These are phyloP conservation scores for Drosophila testacea DNA, from an alignment of 2,888 invertebrate genomes.

Conservation along the genomic window DNA sequence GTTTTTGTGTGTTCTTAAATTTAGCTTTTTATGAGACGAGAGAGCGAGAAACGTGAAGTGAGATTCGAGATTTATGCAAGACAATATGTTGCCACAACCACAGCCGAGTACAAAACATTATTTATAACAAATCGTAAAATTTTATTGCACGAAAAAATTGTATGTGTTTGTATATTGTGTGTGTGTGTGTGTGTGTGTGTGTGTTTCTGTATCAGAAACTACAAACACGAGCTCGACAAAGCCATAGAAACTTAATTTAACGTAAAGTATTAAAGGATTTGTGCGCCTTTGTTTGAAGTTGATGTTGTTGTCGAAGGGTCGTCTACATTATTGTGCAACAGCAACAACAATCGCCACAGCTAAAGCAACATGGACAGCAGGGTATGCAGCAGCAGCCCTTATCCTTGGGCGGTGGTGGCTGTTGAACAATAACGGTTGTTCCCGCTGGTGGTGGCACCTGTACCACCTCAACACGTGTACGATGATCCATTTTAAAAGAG, in stretches of 20 bases:
- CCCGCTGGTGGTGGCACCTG: constrained; percentile 57
- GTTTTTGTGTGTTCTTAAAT: constrained; percentile 66
- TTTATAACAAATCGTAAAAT: constrained; percentile 81
- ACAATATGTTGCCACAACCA: constrained; percentile 68
- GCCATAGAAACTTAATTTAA: constrained; percentile 79
- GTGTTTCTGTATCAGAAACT: constrained; percentile 36
- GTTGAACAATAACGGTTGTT: constrained; percentile 72
- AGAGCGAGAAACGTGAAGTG: constrained; percentile 8
- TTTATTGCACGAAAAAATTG: constrained; percentile 77
- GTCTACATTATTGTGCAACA: constrained; percentile 74
- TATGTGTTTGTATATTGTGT: constrained; percentile 35
- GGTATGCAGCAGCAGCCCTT: constrained; percentile 70
- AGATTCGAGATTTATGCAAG: constrained; percentile 76
- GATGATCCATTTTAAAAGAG: constrained; percentile 56
- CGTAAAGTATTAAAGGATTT: constrained; percentile 74
- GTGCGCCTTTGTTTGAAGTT: constrained; percentile 52
- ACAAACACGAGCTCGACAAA: constrained; percentile 26
- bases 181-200: constrained; percentile 21
- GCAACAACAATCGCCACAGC: constrained; percentile 76
- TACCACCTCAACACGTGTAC: constrained; percentile 70
- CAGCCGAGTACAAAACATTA: constrained; percentile 62
- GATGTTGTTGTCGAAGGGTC: constrained; percentile 16
- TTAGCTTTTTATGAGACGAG: constrained; percentile 63
- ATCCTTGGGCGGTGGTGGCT: constrained; percentile 55
- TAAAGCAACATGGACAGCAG: constrained; percentile 70